A percentile compares a stretch with the other conserved stretches of the same genome.
phyloP scores from a whole-genome alignment of 2,888 invertebrate species.

The Zygothrica quintamaculata region DNA sequence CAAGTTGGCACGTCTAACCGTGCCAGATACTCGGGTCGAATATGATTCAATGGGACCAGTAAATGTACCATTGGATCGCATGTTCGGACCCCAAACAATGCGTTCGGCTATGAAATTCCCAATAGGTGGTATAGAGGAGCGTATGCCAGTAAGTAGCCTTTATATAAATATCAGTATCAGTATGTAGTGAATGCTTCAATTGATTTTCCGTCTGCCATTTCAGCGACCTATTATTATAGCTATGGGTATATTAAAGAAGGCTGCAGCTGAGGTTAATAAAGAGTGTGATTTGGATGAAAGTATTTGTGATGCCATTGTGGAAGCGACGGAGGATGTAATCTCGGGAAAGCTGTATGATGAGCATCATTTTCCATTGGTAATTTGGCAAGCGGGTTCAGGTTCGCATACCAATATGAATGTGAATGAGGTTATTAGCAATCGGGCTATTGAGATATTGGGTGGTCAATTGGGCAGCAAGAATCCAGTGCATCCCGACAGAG shows the following conservation, averaged over 20 bases:
- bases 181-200: too few species aligned
- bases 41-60: slow-evolving; percentile 96
- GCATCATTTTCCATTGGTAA: slow-evolving; percentile 95
- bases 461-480: slow-evolving; percentile 95
- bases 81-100: slow-evolving; percentile 98
- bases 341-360: slow-evolving; percentile 93
- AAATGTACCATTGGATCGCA: slow-evolving; percentile 93
- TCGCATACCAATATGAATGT: slow-evolving; percentile 99
- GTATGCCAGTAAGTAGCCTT: slow-evolving; percentile 93
- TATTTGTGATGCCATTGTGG: slow-evolving; percentile 92
- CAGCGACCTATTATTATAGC: slow-evolving; percentile 95
- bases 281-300: slow-evolving; percentile 94
- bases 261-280: slow-evolving; percentile 96
- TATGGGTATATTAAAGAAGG: slow-evolving; percentile 97
- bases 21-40: slow-evolving; percentile 85
- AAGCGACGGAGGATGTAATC: slow-evolving; percentile 96
- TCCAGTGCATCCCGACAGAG: slow-evolving; percentile 98
- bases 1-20: slow-evolving; percentile 54
- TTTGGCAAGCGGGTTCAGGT: slow-evolving; percentile 99
- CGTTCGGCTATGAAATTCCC: slow-evolving; percentile 97
- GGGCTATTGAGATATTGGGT: slow-evolving; percentile 93
- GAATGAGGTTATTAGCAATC: slow-evolving; percentile 95
- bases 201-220: too few species aligned
- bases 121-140: slow-evolving; percentile 94
- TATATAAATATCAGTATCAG: background rate